phyloP scores from a whole-genome alignment of 2,113 vertebrate genomes.

The Dicrurus megarhynchus region DNA sequence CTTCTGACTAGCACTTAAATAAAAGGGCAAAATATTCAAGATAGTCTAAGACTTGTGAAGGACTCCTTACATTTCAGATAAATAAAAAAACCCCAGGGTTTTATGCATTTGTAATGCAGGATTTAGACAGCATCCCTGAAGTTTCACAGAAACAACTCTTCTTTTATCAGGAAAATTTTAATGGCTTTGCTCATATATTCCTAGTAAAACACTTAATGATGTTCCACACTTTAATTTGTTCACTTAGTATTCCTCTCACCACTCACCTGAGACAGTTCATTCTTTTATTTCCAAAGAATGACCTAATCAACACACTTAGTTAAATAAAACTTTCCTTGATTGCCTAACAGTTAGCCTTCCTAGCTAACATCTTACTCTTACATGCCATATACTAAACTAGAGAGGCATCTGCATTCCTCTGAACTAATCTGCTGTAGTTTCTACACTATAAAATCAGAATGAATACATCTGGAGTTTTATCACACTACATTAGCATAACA shows the following conservation, averaged over 20 bases:
- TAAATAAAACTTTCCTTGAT: neutral
- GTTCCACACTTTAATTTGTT: neutral
- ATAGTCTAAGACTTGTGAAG: neutral
- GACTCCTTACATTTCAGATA: neutral
- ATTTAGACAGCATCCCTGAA: neutral
- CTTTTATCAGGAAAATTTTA: neutral
- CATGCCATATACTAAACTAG: neutral
- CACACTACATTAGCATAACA: neutral
- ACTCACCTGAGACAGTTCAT: neutral
- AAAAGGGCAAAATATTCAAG: neutral
- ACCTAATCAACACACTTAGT: neutral
- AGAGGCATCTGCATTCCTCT: neutral
- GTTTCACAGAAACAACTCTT: neutral
- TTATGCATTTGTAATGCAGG: neutral
- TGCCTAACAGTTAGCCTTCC: neutral
- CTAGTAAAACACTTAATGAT: neutral
- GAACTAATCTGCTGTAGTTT: neutral
- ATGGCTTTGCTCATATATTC: neutral
- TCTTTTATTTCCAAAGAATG: neutral
- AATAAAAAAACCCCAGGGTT: neutral
- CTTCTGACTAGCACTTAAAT: neutral
- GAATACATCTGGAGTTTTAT: neutral
- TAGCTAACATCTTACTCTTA: neutral
- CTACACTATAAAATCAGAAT: neutral
- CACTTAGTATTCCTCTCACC: neutral